Evolutionary conservation across 2,113 vertebrate genomes (phyloP), one percentile per base, ranked within the genome.

Genomic region (Euleptes europaea): DNA sequence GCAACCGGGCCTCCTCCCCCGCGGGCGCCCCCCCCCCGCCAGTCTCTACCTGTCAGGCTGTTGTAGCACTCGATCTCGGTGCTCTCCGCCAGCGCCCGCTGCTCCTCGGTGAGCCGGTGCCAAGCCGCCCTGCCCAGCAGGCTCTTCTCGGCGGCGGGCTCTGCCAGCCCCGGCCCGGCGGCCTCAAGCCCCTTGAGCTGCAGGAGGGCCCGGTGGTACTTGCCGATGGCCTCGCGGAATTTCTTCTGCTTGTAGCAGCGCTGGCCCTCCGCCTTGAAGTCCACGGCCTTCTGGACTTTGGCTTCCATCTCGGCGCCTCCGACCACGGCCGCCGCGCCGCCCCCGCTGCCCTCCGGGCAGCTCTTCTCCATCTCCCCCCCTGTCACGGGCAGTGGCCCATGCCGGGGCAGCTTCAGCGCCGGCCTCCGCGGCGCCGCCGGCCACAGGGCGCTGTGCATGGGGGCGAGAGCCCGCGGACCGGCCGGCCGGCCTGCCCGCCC

Each of bases 201-300:
- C 94, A 99, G 96, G 92, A 99, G 91, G 38, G 98, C 98, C 86
- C 98, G 97, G 96, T 99, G 98, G 88, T 98, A 99, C 95, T 99
- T 99, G 92, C 98, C 98, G 84, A 99, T 99, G 94, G 98, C 98
- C 91, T 99, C 98, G 75, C 98, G 97, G 96, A 99, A 98, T 95
- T 99, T 99, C 96, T 99, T 99, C 91, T 99, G 98, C 95, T 98
- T 98, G 97, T 99, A 99, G 94, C 98, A 99, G 95, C 98, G 98
- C 66, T 5, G 3, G 11, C 83, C 83, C 31, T 85, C 83, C 12
- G 67, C 67, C 75, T 79, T 71, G 83, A 85, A 85, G 67, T 78
- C 83, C 75, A 78, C 66, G 1, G 97, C 97, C 84, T 97, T 97
- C 93, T 98, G 97, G 94, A 97, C 96, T 96, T 99, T 98, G 96